A percentile compares a stretch with the other conserved stretches of the same genome.
These are phyloP conservation scores for Pterobdella sp. DNA, from an alignment of 2,888 invertebrate species.

Conservation along the genomic window DNA sequence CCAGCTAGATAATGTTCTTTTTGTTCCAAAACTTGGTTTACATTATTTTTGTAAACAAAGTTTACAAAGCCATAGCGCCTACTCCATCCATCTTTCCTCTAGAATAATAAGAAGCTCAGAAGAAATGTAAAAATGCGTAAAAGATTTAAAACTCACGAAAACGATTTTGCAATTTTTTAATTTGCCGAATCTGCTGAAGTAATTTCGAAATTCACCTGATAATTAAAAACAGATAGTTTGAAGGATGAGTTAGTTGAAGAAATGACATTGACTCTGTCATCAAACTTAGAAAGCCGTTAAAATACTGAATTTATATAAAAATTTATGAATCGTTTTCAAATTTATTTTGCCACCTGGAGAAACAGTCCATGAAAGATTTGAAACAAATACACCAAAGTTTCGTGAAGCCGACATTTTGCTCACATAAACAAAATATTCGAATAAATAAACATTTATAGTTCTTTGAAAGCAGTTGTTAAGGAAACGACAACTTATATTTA, in stretches of 20 bases:
- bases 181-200: slow-evolving; percentile 25
- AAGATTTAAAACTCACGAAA: slow-evolving; percentile 26
- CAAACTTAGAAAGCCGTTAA: not conserved
- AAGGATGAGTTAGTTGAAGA: not conserved
- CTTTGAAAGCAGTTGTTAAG: not conserved
- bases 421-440: not conserved
- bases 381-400: slow-evolving; percentile 19
- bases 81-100: slow-evolving; percentile 25
- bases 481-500: not conserved
- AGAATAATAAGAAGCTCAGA: not conserved
- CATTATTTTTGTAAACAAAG: slow-evolving; percentile 1
- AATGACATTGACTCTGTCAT: not conserved
- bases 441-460: not conserved
- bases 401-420: slow-evolving; percentile 3
- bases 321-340: not conserved
- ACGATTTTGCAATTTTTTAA: not conserved
- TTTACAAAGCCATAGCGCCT: slow-evolving; percentile 29
- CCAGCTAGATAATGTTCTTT: slow-evolving; percentile 27
- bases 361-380: slow-evolving; percentile 30
- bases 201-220: slow-evolving; percentile 23
- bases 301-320: not conserved
- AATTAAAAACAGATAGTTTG: slow-evolving; percentile 2
- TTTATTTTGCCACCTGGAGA: not conserved
- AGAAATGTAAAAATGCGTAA: not conserved
- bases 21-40: slow-evolving; percentile 21